Conservation (phyloP, 92 coral and sea anemone species). For the Parazoanthus swiftii region DNA sequence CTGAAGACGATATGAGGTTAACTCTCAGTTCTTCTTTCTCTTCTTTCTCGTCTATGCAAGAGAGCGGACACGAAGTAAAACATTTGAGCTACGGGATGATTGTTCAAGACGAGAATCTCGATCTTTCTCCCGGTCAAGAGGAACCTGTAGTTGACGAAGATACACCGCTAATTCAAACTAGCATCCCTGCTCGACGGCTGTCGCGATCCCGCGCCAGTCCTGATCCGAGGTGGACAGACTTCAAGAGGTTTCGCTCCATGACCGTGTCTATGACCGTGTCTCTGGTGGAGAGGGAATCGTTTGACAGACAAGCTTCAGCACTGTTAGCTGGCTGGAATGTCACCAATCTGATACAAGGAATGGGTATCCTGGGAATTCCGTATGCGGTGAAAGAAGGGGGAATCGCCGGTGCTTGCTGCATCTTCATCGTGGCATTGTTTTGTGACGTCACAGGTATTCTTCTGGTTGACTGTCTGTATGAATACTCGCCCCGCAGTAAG, state of each 20-base stretch:
- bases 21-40: constrained; percentile 45
- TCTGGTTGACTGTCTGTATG: constrained; percentile 87
- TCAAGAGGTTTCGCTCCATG: constrained; percentile 72
- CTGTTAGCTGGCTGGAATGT: constrained; percentile 90
- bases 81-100: constrained; percentile 49
- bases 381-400: constrained; percentile 90
- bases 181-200: not conserved
- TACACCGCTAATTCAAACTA: constrained; percentile 23
- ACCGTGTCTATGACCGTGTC: constrained; percentile 73
- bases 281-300: constrained; percentile 72
- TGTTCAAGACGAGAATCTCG: not conserved
- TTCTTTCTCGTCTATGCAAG: constrained; percentile 29
- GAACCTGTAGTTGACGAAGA: constrained; percentile 5
- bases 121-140: not conserved
- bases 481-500: constrained; percentile 81
- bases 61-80: constrained; percentile 34
- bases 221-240: constrained; percentile 58
- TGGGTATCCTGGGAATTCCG: constrained; percentile 93
- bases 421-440: constrained; percentile 77
- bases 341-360: constrained; percentile 85
- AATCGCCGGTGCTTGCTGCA: constrained; percentile 74
- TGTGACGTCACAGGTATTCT: constrained; percentile 87
- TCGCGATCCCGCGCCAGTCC: constrained; percentile 16
- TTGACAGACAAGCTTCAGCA: constrained; percentile 81
- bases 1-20: constrained; percentile 48